A percentile compares a stretch with the other conserved stretches of the same genome.
phyloP scores from a whole-genome alignment of 2,113 vertebrate species.

The Crotalus helleri region DNA sequence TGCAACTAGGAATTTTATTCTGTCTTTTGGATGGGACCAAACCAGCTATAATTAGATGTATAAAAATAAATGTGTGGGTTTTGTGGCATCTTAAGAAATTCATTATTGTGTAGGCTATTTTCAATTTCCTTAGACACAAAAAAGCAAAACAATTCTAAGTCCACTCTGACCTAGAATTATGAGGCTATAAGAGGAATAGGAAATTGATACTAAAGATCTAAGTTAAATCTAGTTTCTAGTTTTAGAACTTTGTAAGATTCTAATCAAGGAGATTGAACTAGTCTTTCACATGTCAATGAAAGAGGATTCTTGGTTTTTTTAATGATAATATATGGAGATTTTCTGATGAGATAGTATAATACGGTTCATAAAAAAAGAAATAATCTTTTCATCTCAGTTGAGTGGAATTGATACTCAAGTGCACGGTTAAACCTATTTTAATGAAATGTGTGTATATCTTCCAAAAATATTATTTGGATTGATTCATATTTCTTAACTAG shows the following conservation, averaged over 20 bases:
- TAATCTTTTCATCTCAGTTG: not conserved
- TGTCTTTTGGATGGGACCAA: conserved; percentile 23
- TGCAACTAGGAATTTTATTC: conserved; percentile 10
- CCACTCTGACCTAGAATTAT: not conserved
- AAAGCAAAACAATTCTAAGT: not conserved
- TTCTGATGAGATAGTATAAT: not conserved
- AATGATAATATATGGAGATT: not conserved
- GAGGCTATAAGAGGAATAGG: not conserved
- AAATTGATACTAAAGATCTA: not conserved
- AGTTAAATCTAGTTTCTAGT: not conserved
- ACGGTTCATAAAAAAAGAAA: not conserved
- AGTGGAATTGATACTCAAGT: not conserved
- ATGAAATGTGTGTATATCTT: not conserved
- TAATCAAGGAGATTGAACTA: not conserved
- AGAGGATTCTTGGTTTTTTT: not conserved
- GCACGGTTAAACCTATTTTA: not conserved
- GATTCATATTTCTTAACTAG: not conserved
- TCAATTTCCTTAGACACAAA: conserved; percentile 20
- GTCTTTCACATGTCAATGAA: not conserved
- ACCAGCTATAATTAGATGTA: conserved; percentile 10
- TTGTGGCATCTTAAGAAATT: not conserved
- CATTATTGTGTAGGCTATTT: not conserved
- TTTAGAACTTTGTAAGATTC: not conserved
- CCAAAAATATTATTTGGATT: not conserved
- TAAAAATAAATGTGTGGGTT: not conserved